phyloP scores from a whole-genome alignment of 2,888 invertebrate genomes.

The Agrypnus murinus region DNA sequence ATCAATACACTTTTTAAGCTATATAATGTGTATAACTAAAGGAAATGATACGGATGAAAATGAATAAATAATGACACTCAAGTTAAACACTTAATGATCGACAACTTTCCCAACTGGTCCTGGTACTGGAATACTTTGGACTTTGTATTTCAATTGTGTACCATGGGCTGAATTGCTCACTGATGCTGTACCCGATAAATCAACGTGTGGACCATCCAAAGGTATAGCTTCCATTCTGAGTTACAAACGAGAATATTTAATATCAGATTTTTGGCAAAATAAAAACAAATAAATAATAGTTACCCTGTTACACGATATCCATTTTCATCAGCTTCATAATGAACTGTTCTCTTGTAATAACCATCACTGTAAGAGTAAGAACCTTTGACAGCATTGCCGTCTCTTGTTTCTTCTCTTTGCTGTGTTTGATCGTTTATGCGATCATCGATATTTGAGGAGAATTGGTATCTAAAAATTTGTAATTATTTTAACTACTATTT shows the following conservation, averaged over 20 bases:
- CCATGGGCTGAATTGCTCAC: constrained; percentile 70
- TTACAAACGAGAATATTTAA: background rate
- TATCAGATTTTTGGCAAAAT: constrained; percentile 1
- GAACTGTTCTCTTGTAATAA: constrained; percentile 73
- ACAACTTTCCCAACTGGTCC: constrained; percentile 32
- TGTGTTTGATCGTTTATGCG: constrained; percentile 71
- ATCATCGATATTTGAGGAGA: constrained; percentile 70
- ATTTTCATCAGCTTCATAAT: constrained; percentile 77
- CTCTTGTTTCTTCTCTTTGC: constrained; percentile 69
- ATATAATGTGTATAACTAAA: too few relatives aligned
- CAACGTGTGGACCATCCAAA: constrained; percentile 70
- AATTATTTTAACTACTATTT: constrained; percentile 8
- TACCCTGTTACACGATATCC: constrained; percentile 77
- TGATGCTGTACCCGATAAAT: constrained; percentile 70
- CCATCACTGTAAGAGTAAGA: constrained; percentile 78
- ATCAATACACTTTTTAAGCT: too few relatives aligned
- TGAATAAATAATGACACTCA: too few relatives aligned
- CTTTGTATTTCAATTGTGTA: constrained; percentile 67
- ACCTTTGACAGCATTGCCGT: constrained; percentile 72
- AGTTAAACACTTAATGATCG: constrained; percentile 25
- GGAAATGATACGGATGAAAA: too few relatives aligned
- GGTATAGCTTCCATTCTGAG: constrained; percentile 69
- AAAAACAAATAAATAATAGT: constrained; percentile 53
- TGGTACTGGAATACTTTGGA: constrained; percentile 62
- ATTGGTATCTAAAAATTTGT: constrained; percentile 67